phyloP scores from a whole-genome alignment of 2,797 vertebrate genomes.

The Crypturellus tataupa region DNA sequence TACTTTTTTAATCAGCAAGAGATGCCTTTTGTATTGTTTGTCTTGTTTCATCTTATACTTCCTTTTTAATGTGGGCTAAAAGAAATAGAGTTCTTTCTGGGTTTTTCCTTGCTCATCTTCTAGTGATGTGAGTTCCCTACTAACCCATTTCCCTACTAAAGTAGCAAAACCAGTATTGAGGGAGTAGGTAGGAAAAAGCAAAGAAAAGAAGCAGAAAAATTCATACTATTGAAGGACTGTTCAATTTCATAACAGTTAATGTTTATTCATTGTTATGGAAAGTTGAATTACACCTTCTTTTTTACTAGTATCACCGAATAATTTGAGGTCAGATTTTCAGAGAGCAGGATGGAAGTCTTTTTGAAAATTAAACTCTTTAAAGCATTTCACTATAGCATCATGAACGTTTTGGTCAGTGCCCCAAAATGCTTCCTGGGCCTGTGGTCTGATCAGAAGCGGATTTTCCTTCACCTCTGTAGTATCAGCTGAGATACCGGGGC shows the following conservation, averaged over 20 bases:
- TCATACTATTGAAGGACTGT: neutral
- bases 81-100: neutral
- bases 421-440: neutral
- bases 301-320: neutral
- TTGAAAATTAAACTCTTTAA: neutral
- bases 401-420: neutral
- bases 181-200: neutral
- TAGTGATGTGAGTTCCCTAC: neutral
- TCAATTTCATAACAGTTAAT: neutral
- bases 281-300: neutral
- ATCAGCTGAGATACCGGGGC: neutral
- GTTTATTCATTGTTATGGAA: neutral
- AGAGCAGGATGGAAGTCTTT: neutral
- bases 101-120: neutral
- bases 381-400: neutral
- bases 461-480: neutral
- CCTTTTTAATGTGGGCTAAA: neutral
- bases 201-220: neutral
- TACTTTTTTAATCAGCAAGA: neutral
- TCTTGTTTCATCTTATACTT: neutral
- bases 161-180: neutral
- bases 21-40: neutral
- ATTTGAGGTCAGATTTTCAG: neutral
- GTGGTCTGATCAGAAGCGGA: neutral
- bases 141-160: neutral